Evolutionary conservation across 2,888 invertebrate species (phyloP), one percentile per base, ranked within the genome.

Genomic region (Thalpophila matura): DNA sequence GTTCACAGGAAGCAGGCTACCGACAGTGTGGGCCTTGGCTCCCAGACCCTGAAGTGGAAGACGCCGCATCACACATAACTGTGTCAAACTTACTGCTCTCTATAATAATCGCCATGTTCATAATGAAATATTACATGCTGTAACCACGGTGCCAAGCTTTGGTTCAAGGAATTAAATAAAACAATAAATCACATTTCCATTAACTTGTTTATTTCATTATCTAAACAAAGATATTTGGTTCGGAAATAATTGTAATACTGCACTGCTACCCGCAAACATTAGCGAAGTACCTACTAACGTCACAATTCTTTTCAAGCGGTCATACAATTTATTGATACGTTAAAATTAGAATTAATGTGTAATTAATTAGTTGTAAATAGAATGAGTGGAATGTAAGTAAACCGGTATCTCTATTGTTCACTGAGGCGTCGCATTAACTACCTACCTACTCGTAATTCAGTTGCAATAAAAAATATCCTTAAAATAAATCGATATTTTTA

Each of bases 21-120:
- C 83, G 94, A 47, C 94, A 95, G 57, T 95, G 94, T 73, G 94
- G 92, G 0, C 89, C 90, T 0, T 95, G 94, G 94, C 71, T 91
- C 0, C 93, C 94, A 0, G 88, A 94, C 49, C 83, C 85, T 0
- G 86, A 88, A 14, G 83, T 86, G 22, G 69, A 77, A 60, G 80
- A 81, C 43, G 59, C 57, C n/a, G 74, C 80, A 26, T 57, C 58
- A 29, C 38, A 14, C 53, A 35, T 56, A 31, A 50, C 16, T 4
- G 33, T 43, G 9, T 64, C 79, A 1, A 54, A 58, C 9, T 29
- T 57, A 40, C 43, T 77, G 18, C 51, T 80, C 20, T 27, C 59
- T 14, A 29, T 60, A 9, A 46, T 50, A 6, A 38, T 51, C 24
- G 12, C 43, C 10, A 29, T 61, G 31, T 55, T 59, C n/a, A 14